Evolutionary conservation across 2,888 invertebrate genomes (phyloP).

Genomic region (Digitonthophagus gazella): DNA sequence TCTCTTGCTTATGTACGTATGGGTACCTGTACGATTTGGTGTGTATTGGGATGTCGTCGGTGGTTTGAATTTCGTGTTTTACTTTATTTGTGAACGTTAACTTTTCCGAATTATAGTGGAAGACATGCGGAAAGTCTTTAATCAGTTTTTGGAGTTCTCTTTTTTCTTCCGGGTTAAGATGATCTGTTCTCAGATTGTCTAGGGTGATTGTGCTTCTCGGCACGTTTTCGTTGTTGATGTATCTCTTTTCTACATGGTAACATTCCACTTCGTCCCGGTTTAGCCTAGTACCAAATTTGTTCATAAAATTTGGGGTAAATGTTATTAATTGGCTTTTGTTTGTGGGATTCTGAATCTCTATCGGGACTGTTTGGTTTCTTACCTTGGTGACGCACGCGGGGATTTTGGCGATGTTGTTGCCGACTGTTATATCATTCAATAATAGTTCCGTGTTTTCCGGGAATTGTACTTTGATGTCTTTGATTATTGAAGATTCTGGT

Average conservation of each 20-base stretch:
- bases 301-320: background rate
- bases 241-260: slow-evolving; percentile 6
- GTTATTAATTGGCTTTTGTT: background rate
- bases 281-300: background rate
- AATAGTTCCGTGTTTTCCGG: background rate
- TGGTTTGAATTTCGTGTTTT: slow-evolving; percentile 22
- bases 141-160: slow-evolving; percentile 12
- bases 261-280: slow-evolving; percentile 12
- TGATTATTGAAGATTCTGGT: background rate
- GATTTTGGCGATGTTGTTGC: background rate
- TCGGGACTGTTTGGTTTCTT: background rate
- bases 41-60: slow-evolving; percentile 25
- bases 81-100: slow-evolving; percentile 20
- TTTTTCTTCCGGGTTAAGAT: slow-evolving; percentile 24
- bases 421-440: background rate
- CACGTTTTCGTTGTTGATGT: background rate
- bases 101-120: slow-evolving; percentile 10
- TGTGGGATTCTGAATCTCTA: background rate
- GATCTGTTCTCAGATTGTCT: slow-evolving; percentile 21
- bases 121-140: slow-evolving; percentile 15
- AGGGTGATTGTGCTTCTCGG: background rate
- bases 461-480: background rate
- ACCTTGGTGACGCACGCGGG: background rate
- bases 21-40: slow-evolving; percentile 36
- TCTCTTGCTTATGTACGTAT: slow-evolving; percentile 34